Evolutionary conservation across 1,140 invertebrate genomes (phyloP).

Genomic region (Saccostrea echinata): DNA sequence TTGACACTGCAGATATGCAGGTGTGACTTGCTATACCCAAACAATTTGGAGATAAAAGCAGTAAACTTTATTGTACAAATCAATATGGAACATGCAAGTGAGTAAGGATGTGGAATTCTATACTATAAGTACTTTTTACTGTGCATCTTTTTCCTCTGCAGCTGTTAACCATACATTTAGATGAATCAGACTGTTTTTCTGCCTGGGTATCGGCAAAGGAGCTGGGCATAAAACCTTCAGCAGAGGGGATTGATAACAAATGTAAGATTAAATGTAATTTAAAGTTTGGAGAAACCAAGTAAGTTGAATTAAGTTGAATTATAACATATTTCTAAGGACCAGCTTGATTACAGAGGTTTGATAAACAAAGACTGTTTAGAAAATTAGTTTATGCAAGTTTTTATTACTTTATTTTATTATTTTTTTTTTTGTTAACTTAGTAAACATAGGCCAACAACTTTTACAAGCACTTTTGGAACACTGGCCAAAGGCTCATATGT

Average conservation of each 20-base stretch:
- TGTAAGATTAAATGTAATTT: slow-evolving; percentile 80
- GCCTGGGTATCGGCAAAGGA: slow-evolving; percentile 99
- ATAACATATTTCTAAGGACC: no score
- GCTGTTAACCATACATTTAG: slow-evolving; percentile 98
- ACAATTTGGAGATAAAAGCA: no score
- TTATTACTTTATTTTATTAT: background rate
- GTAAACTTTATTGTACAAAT: no score
- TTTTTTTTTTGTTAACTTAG: slow-evolving; percentile 80
- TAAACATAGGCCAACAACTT: slow-evolving; percentile 97
- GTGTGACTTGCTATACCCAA: no score
- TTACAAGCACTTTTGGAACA: slow-evolving; percentile 97
- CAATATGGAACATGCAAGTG: no score
- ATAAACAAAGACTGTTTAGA: background rate
- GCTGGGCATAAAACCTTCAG: slow-evolving; percentile 87
- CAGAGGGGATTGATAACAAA: slow-evolving; percentile 91
- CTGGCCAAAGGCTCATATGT: slow-evolving; percentile 86
- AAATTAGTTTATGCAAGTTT: no score
- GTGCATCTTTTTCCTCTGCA: slow-evolving; percentile 77
- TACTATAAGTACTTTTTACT: no score
- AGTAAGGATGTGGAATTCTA: no score
- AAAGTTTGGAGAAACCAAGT: no score
- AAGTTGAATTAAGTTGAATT: no score
- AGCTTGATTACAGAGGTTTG: background rate
- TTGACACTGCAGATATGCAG: no score
- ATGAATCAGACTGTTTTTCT: slow-evolving; percentile 98